Evolutionary conservation across 2,113 vertebrate genomes (phyloP).

Genomic region (Hydropotes inermis): DNA sequence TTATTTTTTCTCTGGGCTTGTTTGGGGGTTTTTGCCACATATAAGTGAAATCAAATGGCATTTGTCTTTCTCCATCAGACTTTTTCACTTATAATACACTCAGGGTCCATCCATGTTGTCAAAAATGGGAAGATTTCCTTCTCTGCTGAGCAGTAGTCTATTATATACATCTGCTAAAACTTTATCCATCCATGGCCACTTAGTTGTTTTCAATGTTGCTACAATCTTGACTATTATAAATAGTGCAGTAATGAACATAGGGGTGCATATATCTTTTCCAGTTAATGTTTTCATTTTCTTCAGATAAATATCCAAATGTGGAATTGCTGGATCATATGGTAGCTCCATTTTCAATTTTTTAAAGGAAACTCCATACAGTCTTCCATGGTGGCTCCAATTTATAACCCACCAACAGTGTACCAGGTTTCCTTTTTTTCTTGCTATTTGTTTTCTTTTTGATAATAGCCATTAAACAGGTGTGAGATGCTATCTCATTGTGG

Average conservation of each 20-base stretch:
- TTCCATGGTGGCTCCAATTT: not conserved
- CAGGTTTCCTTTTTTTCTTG: not conserved
- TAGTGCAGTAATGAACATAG: not conserved
- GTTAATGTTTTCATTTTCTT: not conserved
- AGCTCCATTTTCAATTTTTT: not conserved
- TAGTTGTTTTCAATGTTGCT: not conserved
- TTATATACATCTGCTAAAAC: not conserved
- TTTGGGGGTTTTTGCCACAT: not conserved
- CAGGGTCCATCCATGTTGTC: not conserved
- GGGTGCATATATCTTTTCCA: not conserved
- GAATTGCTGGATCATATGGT: not conserved
- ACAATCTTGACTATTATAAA: not conserved
- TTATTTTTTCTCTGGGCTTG: not conserved
- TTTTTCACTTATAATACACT: not conserved
- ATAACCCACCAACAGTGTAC: not conserved
- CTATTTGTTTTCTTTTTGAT: not conserved
- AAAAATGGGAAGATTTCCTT: not conserved
- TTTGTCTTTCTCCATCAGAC: not conserved
- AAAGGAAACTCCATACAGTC: not conserved
- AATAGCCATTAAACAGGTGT: not conserved
- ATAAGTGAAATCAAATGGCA: not conserved
- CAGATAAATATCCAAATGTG: not conserved
- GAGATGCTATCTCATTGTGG: not conserved
- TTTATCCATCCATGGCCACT: not conserved
- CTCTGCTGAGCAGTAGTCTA: not conserved